These are phyloP conservation scores for Drosophila vallismaia DNA, from an alignment of 2,888 invertebrate genomes.

Conservation along the genomic window DNA sequence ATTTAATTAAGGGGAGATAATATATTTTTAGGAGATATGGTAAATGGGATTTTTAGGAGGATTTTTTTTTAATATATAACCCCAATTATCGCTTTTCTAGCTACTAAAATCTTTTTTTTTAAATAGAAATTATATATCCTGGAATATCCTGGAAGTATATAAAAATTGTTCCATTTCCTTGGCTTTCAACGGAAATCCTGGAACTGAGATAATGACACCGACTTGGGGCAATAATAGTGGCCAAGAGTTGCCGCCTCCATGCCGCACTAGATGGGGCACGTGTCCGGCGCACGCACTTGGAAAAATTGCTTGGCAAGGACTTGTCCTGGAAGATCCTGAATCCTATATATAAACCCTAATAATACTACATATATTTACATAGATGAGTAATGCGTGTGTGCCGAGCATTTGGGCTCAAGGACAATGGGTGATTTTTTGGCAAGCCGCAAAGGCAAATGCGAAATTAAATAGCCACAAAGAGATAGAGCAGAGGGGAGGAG, in stretches of 20 bases:
- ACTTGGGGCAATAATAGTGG: constrained; percentile 59
- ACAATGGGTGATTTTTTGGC: constrained; percentile 57
- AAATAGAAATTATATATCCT: too few relatives aligned
- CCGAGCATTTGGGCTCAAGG: constrained; percentile 51
- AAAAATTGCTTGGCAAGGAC: constrained; percentile 42
- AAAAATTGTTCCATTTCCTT: not conserved
- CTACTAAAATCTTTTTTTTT: too few relatives aligned
- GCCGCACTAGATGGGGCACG: constrained; percentile 29
- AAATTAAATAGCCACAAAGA: constrained; percentile 68
- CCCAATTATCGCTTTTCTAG: too few relatives aligned
- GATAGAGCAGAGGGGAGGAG: not conserved
- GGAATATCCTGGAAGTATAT: too few relatives aligned
- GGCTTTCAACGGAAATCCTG: constrained; percentile 28
- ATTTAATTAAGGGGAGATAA: not conserved
- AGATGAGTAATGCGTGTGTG: constrained; percentile 62
- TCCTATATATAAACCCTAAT: not conserved
- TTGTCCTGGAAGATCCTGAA: too few relatives aligned
- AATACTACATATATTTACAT: constrained; percentile 14
- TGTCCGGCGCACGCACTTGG: constrained; percentile 50
- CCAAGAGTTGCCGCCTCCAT: constrained; percentile 11
- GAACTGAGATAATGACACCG: constrained; percentile 49
- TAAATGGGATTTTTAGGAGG: too few relatives aligned
- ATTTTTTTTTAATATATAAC: too few relatives aligned
- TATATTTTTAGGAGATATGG: too few relatives aligned
- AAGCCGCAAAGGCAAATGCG: constrained; percentile 58